Evolutionary conservation across 2,888 invertebrate genomes (phyloP), one percentile per base, ranked within the genome.

Genomic region (Ormyrus pomaceus): DNA sequence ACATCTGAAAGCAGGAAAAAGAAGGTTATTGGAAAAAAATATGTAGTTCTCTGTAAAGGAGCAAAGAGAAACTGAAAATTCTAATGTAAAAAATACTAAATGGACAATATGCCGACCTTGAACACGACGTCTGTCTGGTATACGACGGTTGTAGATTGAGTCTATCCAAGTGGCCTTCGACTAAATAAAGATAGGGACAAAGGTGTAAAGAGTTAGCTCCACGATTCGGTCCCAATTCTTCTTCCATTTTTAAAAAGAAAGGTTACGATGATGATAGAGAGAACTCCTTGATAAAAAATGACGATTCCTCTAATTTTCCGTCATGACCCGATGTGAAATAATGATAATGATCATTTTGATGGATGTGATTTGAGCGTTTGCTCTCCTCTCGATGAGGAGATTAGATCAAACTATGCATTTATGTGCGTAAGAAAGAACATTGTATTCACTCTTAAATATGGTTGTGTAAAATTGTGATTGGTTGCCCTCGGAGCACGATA

Each of bases 91-190:
- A 75, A 75, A 53, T 51, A 79, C 73, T 80, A 62, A 82, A 82
- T 82, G 77, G 73, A 80, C 76, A 79, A 76, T 79, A 78, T 69
- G 68, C 19, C 70, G 46, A 69, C 13, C 34, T 66, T 75, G 68
- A 75, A 70, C 62, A 73, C 55, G 71, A 76, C 72, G 58, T 68
- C 71, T 75, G 69, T 81, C 72, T 79, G 72, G 71, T 72, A 65
- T 76, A 66, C 68, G 64, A 70, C 61, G 78, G 62, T 75, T 82
- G 64, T 79, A 79, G 72, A 75, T 81, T 69, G 77, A 76, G 58
- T 75, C 77, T 82, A 78, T 75, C 56, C 53, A 80, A 78, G 82
- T 82, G 80, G 80, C 80, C 80, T 82, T 80, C 56, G 69, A 78
- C 59, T 75, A 74, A 68, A 80, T 68, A 80, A 53, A 80, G 68